Percentiles rank a stretch among this genome's conserved stretches.
Evolutionary conservation across 2,113 vertebrate species (phyloP).

Genomic region (Desmodus rotundus): DNA sequence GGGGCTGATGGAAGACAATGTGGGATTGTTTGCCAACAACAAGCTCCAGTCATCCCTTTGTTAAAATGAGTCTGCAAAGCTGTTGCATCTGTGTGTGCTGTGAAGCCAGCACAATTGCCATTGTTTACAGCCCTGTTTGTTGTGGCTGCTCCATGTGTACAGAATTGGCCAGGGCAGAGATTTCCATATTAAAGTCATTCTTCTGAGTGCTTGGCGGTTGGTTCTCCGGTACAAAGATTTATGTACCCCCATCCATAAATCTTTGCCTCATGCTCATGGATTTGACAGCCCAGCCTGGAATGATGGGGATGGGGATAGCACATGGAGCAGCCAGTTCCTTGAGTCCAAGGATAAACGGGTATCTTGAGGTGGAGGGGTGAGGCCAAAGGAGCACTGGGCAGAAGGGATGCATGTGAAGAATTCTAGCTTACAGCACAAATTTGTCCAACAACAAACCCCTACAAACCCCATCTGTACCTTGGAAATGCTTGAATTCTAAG

Average conservation of each 20-base stretch:
- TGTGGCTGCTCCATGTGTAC: neutral
- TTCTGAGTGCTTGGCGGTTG: neutral
- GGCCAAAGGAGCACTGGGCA: neutral
- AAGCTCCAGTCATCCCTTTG: constrained; percentile 35
- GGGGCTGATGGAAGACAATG: neutral
- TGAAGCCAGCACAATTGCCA: constrained; percentile 43
- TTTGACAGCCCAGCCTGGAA: neutral
- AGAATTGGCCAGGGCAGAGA: neutral
- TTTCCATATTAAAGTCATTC: neutral
- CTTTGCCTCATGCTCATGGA: neutral
- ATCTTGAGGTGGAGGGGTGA: neutral
- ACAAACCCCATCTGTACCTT: neutral
- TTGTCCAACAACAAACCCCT: neutral
- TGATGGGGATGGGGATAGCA: neutral
- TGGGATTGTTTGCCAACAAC: constrained; percentile 19
- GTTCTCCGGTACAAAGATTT: neutral
- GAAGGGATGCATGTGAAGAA: neutral
- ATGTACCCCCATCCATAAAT: neutral
- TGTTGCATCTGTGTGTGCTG: neutral
- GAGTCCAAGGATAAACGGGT: neutral
- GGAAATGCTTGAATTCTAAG: neutral
- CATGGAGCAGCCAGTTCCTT: neutral
- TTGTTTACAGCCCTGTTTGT: neutral
- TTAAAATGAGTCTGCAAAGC: constrained; percentile 30
- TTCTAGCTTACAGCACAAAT: neutral